Base-by-base conservation (phyloP, 1,140 invertebrate genomes). In the Macrocentrus cingulum region DNA sequence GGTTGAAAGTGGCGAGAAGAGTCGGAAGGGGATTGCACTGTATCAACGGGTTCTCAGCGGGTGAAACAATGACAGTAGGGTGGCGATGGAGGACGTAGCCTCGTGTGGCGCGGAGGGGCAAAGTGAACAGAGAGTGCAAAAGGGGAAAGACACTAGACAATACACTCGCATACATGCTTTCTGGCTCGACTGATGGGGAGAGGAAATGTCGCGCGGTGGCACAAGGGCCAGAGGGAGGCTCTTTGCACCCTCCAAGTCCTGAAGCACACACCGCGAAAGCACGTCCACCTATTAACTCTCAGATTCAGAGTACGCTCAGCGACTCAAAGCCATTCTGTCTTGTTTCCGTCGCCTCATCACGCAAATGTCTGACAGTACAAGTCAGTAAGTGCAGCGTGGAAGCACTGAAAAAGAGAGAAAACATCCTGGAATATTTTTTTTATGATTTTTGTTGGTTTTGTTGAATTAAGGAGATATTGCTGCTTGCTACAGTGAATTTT, bases 251-350 rank as follows among this genome's bases (percentile, higher is more conserved):
- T n/a, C 59, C 48, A 45, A 36, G 55, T 46, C 50, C 15, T 48
- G 37, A 53, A 60, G 67, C 55, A 62, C 62, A 59, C 59, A 64
- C 68, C 16, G 52, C 15, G 52, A 16, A 67, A 62, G 63, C 66
- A 70, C 67, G 64, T 69, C 68, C 66, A 56, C 64, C 69, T 71
- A 69, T 70, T 71, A 70, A 68, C 66, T 59, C 60, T 62, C 59
- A 46, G 61, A 70, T 19, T 15, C 16, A 32, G 56, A 60, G 32
- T 67, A 66, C 62, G 57, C 59, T 60, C 42, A 61, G 52, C 51
- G 59, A 64, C 59, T 61, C 59, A 66, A 66, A 67, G 60, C 57
- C 56, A 44, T 49, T 52, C 25, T 51, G 15, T 42, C 20, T 49
- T 39, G 46, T 61, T 56, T 50, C 39, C 42, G 51, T 57, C 32